Conservation (phyloP, 2,797 vertebrate genomes). For the Karalla daura region DNA sequence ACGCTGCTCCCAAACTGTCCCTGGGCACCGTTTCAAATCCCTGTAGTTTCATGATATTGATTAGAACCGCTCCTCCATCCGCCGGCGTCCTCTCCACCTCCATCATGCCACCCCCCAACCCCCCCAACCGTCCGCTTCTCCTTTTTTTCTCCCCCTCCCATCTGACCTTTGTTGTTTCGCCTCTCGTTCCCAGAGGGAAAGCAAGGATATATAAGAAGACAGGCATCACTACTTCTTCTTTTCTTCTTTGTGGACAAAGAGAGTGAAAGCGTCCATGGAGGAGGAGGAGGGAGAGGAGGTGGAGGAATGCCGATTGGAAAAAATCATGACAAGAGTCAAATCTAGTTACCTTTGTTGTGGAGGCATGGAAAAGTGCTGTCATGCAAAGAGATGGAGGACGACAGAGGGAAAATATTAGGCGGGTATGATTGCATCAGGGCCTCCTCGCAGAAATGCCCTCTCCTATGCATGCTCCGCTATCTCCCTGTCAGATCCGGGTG, state of each 20-base stretch:
- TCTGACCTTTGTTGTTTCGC: constrained; percentile 67
- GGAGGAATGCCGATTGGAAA: too few relatives aligned
- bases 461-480: constrained; percentile 21
- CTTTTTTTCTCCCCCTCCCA: constrained; percentile 29
- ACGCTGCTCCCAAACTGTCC: constrained; percentile 73
- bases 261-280: constrained; percentile 4
- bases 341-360: constrained; percentile 45
- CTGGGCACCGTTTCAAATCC: constrained; percentile 73
- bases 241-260: not conserved
- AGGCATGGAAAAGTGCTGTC: constrained; percentile 38
- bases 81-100: constrained; percentile 58
- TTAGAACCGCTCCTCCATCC: constrained; percentile 63
- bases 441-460: constrained; percentile 30
- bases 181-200: constrained; percentile 69
- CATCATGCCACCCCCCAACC: constrained; percentile 64
- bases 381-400: constrained; percentile 31
- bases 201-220: constrained; percentile 69
- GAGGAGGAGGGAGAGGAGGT: not conserved
- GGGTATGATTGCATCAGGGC: constrained; percentile 39
- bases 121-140: constrained; percentile 51
- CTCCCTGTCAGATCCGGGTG: constrained; percentile 27
- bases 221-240: constrained; percentile 8
- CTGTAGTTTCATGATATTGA: constrained; percentile 74
- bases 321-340: constrained; percentile 64
- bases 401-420: constrained; percentile 22